These are phyloP conservation scores for Enoplosus armatus DNA, from an alignment of 2,797 vertebrate species.

Conservation along the genomic window DNA sequence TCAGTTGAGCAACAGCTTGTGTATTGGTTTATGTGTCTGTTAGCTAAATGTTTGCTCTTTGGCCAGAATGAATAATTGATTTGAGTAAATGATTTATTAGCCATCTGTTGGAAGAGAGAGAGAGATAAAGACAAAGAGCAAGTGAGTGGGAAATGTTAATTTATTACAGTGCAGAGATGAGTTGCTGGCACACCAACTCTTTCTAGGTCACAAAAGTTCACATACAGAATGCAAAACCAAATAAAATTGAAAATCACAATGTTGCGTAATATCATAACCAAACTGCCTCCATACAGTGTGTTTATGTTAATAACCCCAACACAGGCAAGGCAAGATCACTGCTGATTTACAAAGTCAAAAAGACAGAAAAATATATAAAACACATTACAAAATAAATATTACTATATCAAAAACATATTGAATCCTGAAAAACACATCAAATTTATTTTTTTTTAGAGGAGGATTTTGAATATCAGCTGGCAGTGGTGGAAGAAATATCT, in stretches of 20 bases:
- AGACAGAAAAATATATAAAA: background rate
- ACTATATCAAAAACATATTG: no score
- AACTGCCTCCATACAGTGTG: background rate
- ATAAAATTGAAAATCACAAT: background rate
- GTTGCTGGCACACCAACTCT: conserved; percentile 21
- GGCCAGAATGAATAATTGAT: conserved; percentile 89
- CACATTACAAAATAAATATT: background rate
- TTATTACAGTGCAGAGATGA: conserved; percentile 15
- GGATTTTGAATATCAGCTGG: background rate
- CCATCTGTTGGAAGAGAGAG: conserved; percentile 80
- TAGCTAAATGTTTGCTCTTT: conserved; percentile 86
- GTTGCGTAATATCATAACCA: background rate
- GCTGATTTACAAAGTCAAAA: background rate
- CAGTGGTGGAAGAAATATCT: background rate
- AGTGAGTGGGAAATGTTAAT: conserved; percentile 25
- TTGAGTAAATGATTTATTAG: conserved; percentile 87
- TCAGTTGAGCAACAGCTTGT: conserved; percentile 7
- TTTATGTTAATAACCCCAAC: background rate
- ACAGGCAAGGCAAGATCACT: background rate
- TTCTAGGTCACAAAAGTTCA: conserved; percentile 33
- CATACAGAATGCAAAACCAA: background rate
- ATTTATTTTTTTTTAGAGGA: background rate
- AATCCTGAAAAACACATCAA: no score
- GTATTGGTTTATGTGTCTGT: conserved; percentile 58
- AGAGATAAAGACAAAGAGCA: background rate